Conservation (phyloP, 2,797 vertebrate genomes). For the Nasua narica region DNA sequence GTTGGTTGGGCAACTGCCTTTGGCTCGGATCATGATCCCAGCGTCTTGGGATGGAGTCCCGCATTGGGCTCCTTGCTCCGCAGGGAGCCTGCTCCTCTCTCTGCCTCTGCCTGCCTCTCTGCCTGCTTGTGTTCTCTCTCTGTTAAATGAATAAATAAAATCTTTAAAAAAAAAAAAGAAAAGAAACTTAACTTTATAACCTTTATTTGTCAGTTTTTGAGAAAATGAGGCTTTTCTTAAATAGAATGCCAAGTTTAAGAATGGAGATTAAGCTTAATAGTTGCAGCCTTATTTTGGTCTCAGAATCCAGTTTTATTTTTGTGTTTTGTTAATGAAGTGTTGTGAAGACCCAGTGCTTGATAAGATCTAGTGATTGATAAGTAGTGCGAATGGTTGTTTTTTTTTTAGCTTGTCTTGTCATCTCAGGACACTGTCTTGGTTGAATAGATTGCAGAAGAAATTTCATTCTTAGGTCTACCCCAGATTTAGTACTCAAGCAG, state of each 20-base stretch:
- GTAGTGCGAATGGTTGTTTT: not conserved
- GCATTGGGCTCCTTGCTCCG: too few relatives aligned
- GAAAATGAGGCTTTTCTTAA: not conserved
- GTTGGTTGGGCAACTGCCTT: too few relatives aligned
- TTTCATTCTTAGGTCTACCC: not conserved
- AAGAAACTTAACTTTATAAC: not conserved
- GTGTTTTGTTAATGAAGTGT: not conserved
- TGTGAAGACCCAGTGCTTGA: not conserved
- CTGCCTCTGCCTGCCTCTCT: too few relatives aligned
- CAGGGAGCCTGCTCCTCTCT: too few relatives aligned
- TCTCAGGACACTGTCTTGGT: not conserved
- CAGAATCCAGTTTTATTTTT: conserved; percentile 17
- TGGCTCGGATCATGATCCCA: too few relatives aligned
- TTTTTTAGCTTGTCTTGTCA: not conserved
- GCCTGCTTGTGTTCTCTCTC: too few relatives aligned
- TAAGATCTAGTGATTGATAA: not conserved
- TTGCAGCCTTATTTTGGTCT: not conserved
- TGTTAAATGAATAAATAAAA: too few relatives aligned
- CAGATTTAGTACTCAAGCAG: not conserved
- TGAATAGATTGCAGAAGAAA: not conserved
- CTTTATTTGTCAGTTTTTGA: conserved; percentile 17
- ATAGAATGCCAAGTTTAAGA: not conserved
- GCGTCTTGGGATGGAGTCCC: too few relatives aligned
- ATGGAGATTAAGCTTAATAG: not conserved
- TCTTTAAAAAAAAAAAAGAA: too few relatives aligned